A percentile compares a stretch with the other conserved stretches of the same genome.
Evolutionary conservation across 2,113 vertebrate species (phyloP).

Genomic region (Brachyhypopomus occidentalis): DNA sequence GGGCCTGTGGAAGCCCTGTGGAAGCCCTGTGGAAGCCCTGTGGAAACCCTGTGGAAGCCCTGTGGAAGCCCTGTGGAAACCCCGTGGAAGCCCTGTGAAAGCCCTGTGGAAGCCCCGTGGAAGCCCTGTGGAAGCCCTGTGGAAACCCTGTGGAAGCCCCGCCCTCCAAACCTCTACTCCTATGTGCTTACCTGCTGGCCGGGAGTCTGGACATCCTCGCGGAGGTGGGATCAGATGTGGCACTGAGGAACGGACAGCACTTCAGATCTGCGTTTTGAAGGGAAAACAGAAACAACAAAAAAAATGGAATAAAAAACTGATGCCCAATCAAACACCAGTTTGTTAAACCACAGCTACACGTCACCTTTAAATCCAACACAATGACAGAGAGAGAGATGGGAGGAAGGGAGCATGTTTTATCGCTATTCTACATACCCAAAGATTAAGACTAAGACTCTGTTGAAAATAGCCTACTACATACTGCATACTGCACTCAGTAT

Average conservation of each 20-base stretch:
- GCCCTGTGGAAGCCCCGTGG: no score
- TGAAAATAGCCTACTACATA: no score
- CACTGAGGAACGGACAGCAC: neutral
- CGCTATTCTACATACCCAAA: no score
- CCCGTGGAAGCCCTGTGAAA: no score
- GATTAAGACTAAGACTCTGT: no score
- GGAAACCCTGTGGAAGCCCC: no score
- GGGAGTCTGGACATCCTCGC: neutral
- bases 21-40: no score
- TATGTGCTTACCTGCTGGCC: neutral
- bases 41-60: no score
- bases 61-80: no score
- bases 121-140: no score
- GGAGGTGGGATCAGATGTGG: neutral
- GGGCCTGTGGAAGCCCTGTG: no score
- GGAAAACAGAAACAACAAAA: neutral
- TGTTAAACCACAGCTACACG: neutral
- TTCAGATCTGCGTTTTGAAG: slow-evolving; percentile 1
- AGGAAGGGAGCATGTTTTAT: neutral
- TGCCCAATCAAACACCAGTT: neutral
- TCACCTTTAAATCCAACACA: neutral
- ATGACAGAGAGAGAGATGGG: neutral
- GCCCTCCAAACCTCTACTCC: neutral
- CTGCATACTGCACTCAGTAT: no score
- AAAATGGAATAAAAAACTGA: neutral